Percentiles rank a stretch among this genome's conserved stretches.
These are phyloP conservation scores for Calameuta idolon DNA, from an alignment of 2,888 invertebrate species.

Conservation along the genomic window DNA sequence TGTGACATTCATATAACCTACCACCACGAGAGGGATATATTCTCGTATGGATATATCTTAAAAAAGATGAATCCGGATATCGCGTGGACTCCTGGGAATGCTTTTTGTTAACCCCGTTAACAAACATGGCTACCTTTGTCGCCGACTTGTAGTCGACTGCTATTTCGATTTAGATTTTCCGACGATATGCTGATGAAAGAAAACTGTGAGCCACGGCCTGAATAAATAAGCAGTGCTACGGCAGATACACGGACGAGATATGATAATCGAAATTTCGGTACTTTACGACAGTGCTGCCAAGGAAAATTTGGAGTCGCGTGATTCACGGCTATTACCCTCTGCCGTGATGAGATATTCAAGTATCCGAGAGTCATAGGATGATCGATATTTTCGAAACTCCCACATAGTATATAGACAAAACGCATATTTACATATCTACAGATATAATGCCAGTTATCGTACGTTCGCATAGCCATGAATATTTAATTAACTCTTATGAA, in stretches of 20 bases:
- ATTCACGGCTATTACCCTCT: not conserved
- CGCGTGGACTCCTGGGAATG: not conserved
- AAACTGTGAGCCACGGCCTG: not conserved
- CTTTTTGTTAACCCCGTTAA: not conserved
- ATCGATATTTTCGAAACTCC: not conserved
- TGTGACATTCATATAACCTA: not conserved
- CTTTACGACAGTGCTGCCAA: constrained; percentile 27
- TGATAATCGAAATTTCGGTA: constrained; percentile 37
- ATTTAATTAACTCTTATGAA: not conserved
- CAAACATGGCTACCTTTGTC: not conserved
- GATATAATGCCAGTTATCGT: not conserved
- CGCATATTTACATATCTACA: not conserved
- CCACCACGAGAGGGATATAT: not conserved
- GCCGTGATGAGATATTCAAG: not conserved
- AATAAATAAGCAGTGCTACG: constrained; percentile 6
- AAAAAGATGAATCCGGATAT: not conserved
- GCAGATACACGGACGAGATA: constrained; percentile 39
- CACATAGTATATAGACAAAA: not conserved
- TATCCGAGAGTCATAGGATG: too few relatives aligned
- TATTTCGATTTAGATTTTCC: not conserved
- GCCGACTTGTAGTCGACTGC: not conserved
- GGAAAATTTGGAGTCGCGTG: not conserved
- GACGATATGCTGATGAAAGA: not conserved
- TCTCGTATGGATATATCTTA: not conserved
- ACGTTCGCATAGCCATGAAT: not conserved